These are phyloP conservation scores for Heliopora coerulea DNA, from an alignment of 92 coral and sea anemone species.

Conservation along the genomic window DNA sequence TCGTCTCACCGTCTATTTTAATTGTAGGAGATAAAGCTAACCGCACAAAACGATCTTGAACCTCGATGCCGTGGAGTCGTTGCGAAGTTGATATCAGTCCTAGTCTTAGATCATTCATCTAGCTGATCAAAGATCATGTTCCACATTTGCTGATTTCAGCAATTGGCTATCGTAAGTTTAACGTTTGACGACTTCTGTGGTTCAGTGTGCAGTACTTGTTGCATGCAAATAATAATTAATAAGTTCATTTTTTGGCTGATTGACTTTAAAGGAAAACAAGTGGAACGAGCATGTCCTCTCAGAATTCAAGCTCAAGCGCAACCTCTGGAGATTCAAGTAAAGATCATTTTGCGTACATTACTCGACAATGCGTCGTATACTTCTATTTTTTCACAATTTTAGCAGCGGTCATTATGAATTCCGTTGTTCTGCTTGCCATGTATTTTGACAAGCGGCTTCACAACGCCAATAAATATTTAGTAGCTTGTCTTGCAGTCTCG, in stretches of 20 bases:
- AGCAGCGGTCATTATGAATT: constrained; percentile 17
- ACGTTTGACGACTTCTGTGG: too few relatives aligned
- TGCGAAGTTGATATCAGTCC: too few relatives aligned
- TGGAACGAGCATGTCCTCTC: constrained; percentile 8
- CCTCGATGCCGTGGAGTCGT: too few relatives aligned
- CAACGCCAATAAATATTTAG: constrained; percentile 32
- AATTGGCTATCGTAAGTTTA: too few relatives aligned
- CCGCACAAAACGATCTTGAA: not conserved
- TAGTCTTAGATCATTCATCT: too few relatives aligned
- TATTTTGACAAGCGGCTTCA: constrained; percentile 41
- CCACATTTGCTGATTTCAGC: too few relatives aligned
- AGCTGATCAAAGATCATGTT: too few relatives aligned
- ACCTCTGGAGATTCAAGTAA: not conserved
- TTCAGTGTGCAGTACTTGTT: too few relatives aligned
- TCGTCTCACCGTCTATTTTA: not conserved
- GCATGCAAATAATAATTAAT: too few relatives aligned
- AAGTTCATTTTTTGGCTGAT: not conserved
- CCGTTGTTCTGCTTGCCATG: constrained; percentile 19
- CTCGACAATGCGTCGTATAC: constrained; percentile 1
- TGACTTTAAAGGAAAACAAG: not conserved
- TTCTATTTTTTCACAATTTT: constrained; percentile 33
- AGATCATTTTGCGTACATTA: not conserved
- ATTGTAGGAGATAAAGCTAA: not conserved
- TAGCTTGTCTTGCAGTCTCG: constrained; percentile 33
- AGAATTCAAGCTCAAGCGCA: not conserved